phyloP scores from a whole-genome alignment of 2,113 vertebrate genomes.

The Gnathonemus longibarbis region DNA sequence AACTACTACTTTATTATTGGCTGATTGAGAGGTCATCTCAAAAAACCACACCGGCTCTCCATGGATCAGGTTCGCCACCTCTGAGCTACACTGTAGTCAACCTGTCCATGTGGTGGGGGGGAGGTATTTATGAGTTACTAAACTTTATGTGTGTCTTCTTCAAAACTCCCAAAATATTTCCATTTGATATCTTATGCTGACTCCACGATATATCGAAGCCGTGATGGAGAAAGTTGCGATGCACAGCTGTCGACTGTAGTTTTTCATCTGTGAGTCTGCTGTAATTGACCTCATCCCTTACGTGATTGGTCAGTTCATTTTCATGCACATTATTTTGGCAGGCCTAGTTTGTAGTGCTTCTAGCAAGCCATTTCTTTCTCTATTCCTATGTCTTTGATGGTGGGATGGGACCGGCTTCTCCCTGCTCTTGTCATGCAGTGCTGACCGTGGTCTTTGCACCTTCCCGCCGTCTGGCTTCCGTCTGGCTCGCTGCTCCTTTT shows the following conservation, averaged over 20 bases:
- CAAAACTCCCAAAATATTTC: background rate
- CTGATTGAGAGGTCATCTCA: too few species aligned
- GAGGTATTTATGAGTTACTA: background rate
- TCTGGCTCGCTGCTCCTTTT: background rate
- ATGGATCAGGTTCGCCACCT: too few species aligned
- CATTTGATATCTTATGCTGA: background rate
- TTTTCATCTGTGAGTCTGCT: background rate
- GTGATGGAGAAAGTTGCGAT: background rate
- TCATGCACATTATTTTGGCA: background rate
- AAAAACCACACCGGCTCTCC: too few species aligned
- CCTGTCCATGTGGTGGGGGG: too few species aligned
- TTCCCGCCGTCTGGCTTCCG: background rate
- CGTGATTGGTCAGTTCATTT: background rate
- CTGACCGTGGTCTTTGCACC: background rate
- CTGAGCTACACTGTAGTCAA: too few species aligned
- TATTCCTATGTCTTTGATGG: background rate
- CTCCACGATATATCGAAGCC: background rate
- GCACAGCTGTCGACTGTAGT: background rate
- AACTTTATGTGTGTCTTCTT: background rate
- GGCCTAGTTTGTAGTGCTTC: background rate
- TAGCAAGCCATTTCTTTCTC: background rate
- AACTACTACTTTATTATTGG: too few species aligned
- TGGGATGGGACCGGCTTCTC: background rate
- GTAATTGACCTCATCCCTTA: background rate
- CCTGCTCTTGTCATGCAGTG: background rate